Conservation (phyloP, 1,140 invertebrate genomes). For the Reticulitermes speratus region DNA sequence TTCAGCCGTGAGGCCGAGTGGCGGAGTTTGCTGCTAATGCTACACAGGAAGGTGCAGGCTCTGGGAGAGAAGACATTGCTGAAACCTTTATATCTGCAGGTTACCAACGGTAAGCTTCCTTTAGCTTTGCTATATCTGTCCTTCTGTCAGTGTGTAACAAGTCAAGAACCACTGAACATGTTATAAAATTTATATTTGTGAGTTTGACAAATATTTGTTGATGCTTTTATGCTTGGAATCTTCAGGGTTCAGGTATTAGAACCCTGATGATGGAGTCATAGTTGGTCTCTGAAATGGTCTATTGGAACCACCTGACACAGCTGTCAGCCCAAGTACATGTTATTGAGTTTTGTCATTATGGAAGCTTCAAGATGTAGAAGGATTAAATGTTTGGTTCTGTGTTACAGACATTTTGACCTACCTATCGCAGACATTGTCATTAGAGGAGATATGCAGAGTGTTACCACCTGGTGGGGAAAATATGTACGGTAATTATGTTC, state of each 20-base stretch:
- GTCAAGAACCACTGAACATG: too few relatives aligned
- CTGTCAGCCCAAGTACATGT: background rate
- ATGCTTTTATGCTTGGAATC: too few relatives aligned
- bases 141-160: too few relatives aligned
- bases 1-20: conserved; percentile 55
- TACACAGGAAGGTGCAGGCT: conserved; percentile 49
- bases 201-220: too few relatives aligned
- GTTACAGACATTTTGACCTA: conserved; percentile 32
- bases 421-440: conserved; percentile 27
- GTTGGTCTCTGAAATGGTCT: too few relatives aligned
- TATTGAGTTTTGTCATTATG: conserved; percentile 13
- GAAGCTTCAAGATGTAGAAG: too few relatives aligned
- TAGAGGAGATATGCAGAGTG: conserved; percentile 30
- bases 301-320: too few relatives aligned
- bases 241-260: too few relatives aligned
- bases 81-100: conserved; percentile 51
- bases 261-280: too few relatives aligned
- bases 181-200: too few relatives aligned
- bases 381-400: background rate
- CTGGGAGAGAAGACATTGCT: conserved; percentile 46
- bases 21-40: conserved; percentile 52
- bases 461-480: conserved; percentile 31
- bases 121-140: too few relatives aligned
- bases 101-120: conserved; percentile 48
- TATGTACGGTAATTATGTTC: conserved; percentile 44